Percentiles rank a stretch among this genome's conserved stretches.
Conservation (phyloP, 2,113 vertebrate species). For the Tachysurus fulvidraco region DNA sequence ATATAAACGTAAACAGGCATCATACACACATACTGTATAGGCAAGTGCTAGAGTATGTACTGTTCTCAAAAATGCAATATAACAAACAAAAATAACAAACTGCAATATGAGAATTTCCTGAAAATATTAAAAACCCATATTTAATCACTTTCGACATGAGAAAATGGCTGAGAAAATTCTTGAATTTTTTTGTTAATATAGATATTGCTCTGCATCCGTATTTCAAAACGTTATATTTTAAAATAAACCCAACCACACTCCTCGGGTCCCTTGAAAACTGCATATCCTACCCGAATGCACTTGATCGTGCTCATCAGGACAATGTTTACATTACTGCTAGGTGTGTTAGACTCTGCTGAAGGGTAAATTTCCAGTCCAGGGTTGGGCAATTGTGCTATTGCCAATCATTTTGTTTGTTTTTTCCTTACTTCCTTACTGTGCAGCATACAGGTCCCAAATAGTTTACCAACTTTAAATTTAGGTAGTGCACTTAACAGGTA, state of each 20-base stretch:
- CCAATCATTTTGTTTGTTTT: not conserved
- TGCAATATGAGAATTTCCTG: too few relatives aligned
- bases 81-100: not conserved
- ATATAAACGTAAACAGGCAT: not conserved
- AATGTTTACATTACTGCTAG: not conserved
- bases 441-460: not conserved
- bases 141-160: not conserved
- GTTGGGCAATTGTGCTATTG: not conserved
- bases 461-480: not conserved
- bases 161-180: not conserved
- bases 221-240: not conserved
- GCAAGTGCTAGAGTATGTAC: not conserved
- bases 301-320: not conserved
- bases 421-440: not conserved
- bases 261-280: not conserved
- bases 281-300: conserved; percentile 3
- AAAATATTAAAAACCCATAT: not conserved
- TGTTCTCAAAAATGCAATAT: not conserved
- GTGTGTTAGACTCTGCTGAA: conserved; percentile 11
- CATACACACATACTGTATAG: not conserved
- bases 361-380: not conserved
- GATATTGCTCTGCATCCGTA: not conserved
- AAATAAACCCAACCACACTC: not conserved
- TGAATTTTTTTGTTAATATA: not conserved
- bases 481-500: not conserved